Conservation (phyloP, 2,888 invertebrate genomes). For the Noctua fimbriata region DNA sequence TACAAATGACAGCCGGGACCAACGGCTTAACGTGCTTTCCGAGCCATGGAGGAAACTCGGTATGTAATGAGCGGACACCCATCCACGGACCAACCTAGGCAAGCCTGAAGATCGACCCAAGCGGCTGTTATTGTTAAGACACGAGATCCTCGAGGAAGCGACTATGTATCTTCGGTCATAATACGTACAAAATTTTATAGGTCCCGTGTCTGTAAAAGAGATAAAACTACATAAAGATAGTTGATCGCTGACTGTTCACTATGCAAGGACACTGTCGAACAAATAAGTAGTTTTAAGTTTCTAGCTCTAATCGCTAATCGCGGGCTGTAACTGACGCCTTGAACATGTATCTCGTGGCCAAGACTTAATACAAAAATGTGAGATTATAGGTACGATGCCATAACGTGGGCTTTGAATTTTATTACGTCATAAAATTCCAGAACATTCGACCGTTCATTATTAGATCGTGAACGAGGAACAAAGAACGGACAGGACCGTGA, state of each 20-base stretch:
- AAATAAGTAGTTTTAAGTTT: neutral
- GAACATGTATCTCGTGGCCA: neutral
- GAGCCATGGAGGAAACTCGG: too few species aligned
- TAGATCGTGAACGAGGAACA: constrained; percentile 31
- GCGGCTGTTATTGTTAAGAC: too few species aligned
- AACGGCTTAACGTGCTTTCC: too few species aligned
- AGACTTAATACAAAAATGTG: constrained; percentile 24
- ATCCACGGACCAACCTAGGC: neutral
- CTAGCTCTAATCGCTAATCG: neutral
- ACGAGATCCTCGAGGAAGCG: too few species aligned
- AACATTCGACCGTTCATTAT: constrained; percentile 43
- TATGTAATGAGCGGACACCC: too few species aligned
- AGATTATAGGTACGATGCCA: constrained; percentile 15
- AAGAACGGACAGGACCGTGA: neutral
- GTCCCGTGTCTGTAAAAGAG: neutral
- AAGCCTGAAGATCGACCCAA: too few species aligned
- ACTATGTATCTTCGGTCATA: neutral
- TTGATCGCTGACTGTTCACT: neutral
- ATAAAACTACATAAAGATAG: neutral
- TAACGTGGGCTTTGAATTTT: constrained; percentile 51
- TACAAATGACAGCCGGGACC: too few species aligned
- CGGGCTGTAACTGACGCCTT: neutral
- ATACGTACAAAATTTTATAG: neutral
- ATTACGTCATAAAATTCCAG: constrained; percentile 55
- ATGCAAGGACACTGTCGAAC: neutral